phyloP scores from a whole-genome alignment of 2,888 invertebrate species.

The Apotomis betuletana region DNA sequence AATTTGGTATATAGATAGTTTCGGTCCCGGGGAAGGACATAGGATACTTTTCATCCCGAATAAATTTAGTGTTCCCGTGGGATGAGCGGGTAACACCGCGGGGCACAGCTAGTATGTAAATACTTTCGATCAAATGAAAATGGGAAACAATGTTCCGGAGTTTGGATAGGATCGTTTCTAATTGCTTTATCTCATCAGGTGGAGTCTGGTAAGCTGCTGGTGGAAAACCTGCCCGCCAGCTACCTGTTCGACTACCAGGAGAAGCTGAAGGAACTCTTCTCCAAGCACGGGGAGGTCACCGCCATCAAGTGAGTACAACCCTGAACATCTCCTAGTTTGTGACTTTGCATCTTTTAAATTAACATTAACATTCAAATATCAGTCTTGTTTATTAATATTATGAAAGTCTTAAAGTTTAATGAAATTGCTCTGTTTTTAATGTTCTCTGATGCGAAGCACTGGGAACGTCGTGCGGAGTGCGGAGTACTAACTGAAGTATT shows the following conservation, averaged over 20 bases:
- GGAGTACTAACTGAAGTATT: slow-evolving; percentile 79
- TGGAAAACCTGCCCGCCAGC: slow-evolving; percentile 77
- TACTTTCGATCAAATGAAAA: no score
- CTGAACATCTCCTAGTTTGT: not conserved
- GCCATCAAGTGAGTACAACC: slow-evolving; percentile 70
- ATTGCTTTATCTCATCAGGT: slow-evolving; percentile 51
- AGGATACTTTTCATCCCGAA: no score
- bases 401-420: slow-evolving; percentile 37
- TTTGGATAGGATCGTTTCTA: no score
- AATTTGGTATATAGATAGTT: no score
- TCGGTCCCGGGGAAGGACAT: no score
- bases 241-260: slow-evolving; percentile 80
- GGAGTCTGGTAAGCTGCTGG: slow-evolving; percentile 79
- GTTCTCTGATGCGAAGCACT: slow-evolving; percentile 68
- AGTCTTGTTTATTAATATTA: slow-evolving; percentile 56
- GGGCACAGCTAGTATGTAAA: no score
- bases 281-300: slow-evolving; percentile 75
- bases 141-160: no score
- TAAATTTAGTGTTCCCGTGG: no score
- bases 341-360: slow-evolving; percentile 51
- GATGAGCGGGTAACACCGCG: no score
- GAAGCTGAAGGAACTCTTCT: slow-evolving; percentile 78
- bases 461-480: slow-evolving; percentile 63
- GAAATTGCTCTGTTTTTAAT: slow-evolving; percentile 43
- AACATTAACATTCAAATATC: slow-evolving; percentile 84